phyloP scores from a whole-genome alignment of 2,888 invertebrate species.

The Lomographa bimaculata region DNA sequence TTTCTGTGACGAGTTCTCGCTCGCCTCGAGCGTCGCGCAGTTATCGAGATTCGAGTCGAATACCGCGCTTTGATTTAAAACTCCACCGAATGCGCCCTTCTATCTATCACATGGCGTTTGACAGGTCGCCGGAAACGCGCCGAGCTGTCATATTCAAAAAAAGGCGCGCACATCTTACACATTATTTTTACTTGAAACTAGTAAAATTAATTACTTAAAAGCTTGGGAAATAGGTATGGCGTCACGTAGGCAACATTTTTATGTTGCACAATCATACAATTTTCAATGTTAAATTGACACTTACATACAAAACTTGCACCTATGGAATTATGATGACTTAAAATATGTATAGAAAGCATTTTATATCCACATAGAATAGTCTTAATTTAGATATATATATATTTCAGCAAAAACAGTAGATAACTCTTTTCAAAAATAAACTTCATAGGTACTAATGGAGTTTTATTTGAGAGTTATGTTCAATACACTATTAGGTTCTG shows the following conservation, averaged over 20 bases:
- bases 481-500: too few species aligned
- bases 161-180: constrained; percentile 64
- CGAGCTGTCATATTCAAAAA: constrained; percentile 76
- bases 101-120: constrained; percentile 84
- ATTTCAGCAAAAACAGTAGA: too few species aligned
- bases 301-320: constrained; percentile 1
- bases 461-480: too few species aligned
- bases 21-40: constrained; percentile 74
- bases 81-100: constrained; percentile 79
- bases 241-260: constrained; percentile 35
- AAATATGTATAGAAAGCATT: not conserved
- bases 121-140: constrained; percentile 78
- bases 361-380: too few species aligned
- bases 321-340: constrained; percentile 1
- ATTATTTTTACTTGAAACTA: constrained; percentile 39
- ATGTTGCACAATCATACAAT: constrained; percentile 40
- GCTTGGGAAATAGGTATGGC: constrained; percentile 28
- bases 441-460: too few species aligned
- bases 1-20: constrained; percentile 78
- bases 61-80: constrained; percentile 82
- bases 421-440: too few species aligned
- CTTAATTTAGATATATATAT: too few species aligned
- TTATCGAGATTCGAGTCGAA: constrained; percentile 72
- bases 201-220: constrained; percentile 23
- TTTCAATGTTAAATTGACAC: constrained; percentile 11